A percentile compares a stretch with the other conserved stretches of the same genome.
Evolutionary conservation across 2,797 vertebrate genomes (phyloP).

Genomic region (Gymnothorax reevesii): DNA sequence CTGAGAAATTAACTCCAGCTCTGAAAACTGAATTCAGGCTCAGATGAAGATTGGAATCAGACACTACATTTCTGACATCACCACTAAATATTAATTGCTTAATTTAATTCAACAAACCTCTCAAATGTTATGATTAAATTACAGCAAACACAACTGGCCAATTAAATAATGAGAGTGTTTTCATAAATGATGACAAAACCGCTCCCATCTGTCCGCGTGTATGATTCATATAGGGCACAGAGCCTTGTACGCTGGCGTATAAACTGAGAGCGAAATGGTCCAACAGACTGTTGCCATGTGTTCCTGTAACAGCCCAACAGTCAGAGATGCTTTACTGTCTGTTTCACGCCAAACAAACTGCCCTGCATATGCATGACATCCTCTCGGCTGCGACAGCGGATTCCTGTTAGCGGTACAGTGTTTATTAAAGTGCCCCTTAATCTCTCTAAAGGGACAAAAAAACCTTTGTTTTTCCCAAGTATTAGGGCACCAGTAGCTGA

Average conservation of each 20-base stretch:
- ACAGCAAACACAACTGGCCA: background rate
- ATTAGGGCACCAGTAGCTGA: background rate
- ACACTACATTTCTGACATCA: background rate
- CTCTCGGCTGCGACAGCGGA: background rate
- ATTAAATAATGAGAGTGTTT: constrained; percentile 7
- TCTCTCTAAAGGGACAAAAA: background rate
- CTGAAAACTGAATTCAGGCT: background rate
- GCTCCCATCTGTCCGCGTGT: background rate
- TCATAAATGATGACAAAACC: background rate
- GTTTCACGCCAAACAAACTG: background rate
- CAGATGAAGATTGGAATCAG: background rate
- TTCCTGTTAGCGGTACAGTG: background rate
- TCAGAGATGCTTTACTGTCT: constrained; percentile 4
- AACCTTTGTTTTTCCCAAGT: background rate
- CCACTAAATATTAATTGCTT: background rate
- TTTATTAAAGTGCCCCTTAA: background rate
- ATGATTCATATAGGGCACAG: background rate
- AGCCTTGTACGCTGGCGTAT: background rate
- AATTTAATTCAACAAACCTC: background rate
- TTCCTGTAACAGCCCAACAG: background rate
- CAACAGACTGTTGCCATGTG: background rate
- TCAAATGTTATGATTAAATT: constrained; percentile 12
- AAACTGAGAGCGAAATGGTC: constrained; percentile 4
- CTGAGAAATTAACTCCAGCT: background rate
- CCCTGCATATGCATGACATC: constrained; percentile 1